Evolutionary conservation across 2,888 invertebrate genomes (phyloP).

Genomic region (Dendrolimus pini): DNA sequence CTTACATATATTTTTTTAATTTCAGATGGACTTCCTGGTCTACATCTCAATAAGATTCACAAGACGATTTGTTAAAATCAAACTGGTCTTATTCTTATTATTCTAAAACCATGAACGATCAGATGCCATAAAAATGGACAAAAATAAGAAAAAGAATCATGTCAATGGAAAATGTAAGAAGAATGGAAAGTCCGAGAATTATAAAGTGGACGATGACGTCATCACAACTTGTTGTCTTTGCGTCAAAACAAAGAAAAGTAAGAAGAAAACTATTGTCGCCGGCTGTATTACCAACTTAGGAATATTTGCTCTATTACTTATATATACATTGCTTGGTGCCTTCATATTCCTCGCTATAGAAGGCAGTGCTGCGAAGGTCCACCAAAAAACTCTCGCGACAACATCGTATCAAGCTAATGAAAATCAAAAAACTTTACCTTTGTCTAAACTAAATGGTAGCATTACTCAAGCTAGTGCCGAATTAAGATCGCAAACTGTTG

Average conservation of each 20-base stretch:
- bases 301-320: constrained; percentile 87
- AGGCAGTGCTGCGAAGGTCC: constrained; percentile 76
- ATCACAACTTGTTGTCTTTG: constrained; percentile 68
- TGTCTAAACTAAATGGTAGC: constrained; percentile 51
- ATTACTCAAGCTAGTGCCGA: constrained; percentile 64
- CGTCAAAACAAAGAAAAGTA: constrained; percentile 64
- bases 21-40: constrained; percentile 29
- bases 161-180: constrained; percentile 67
- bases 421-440: constrained; percentile 40
- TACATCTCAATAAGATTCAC: constrained; percentile 13
- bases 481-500: constrained; percentile 80
- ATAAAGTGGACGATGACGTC: constrained; percentile 52
- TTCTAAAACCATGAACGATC: constrained; percentile 20
- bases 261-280: constrained; percentile 71
- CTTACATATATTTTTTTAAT: constrained; percentile 15
- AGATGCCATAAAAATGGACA: constrained; percentile 49
- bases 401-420: constrained; percentile 65
- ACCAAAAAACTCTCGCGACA: constrained; percentile 67
- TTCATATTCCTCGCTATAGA: constrained; percentile 92
- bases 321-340: constrained; percentile 84
- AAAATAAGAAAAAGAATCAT: constrained; percentile 63
- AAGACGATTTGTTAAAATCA: constrained; percentile 7
- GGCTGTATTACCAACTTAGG: constrained; percentile 88
- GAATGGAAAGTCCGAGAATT: constrained; percentile 54
- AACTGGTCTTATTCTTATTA: background rate